These are phyloP conservation scores for Callyntrura guangdongensis DNA, from an alignment of 2,888 invertebrate genomes.

Conservation along the genomic window DNA sequence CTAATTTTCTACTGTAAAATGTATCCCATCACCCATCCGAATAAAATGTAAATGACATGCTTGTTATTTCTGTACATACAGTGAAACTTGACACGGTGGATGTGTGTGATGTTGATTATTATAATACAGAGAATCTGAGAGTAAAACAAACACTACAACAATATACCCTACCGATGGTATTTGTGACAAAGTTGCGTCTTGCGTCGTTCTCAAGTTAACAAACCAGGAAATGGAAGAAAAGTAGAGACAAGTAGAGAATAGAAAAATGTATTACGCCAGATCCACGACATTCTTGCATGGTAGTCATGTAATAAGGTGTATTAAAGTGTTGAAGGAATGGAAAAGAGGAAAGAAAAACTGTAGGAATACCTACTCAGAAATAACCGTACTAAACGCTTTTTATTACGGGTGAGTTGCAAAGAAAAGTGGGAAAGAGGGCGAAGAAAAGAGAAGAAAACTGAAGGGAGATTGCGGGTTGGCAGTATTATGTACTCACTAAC, in stretches of 20 bases:
- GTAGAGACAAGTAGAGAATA: too few relatives aligned
- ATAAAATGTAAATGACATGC: slow-evolving; percentile 32
- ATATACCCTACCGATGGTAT: not conserved
- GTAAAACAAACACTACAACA: slow-evolving; percentile 1
- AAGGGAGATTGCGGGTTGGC: slow-evolving; percentile 11
- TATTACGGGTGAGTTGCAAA: slow-evolving; percentile 45
- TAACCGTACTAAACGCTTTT: slow-evolving; percentile 36
- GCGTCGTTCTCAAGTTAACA: not conserved
- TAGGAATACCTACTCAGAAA: not conserved
- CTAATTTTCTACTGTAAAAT: too few relatives aligned
- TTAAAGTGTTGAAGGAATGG: slow-evolving; percentile 11
- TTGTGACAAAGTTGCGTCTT: not conserved
- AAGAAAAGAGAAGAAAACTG: slow-evolving; percentile 34
- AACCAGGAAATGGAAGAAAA: too few relatives aligned
- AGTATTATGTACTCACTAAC: not conserved
- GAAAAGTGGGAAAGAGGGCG: slow-evolving; percentile 47
- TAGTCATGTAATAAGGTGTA: not conserved
- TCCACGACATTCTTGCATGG: too few relatives aligned
- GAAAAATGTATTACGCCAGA: too few relatives aligned
- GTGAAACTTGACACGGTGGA: not conserved
- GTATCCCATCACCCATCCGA: not conserved
- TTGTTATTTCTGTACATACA: not conserved
- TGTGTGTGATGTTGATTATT: not conserved
- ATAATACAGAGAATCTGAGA: not conserved
- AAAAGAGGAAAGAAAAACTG: not conserved